Evolutionary conservation across 2,888 invertebrate genomes (phyloP), one percentile per base, ranked within the genome.

Genomic region (Trisateles emortualis): DNA sequence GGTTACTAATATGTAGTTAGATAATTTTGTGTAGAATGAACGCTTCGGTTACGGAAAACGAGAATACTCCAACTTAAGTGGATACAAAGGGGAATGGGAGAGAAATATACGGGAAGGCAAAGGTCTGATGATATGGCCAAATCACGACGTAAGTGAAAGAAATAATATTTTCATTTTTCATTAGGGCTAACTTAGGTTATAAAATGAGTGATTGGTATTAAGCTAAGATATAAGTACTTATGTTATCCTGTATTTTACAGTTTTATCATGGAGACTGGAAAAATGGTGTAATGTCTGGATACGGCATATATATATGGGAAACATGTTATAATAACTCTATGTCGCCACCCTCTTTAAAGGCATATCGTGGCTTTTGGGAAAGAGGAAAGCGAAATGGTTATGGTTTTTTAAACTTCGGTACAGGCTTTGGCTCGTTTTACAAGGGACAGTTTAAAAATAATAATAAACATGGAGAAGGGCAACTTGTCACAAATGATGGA

Each of bases 191-290:
- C n/a, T n/a, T n/a, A n/a, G n/a, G n/a, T n/a, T n/a, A n/a, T n/a
- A n/a, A n/a, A n/a, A n/a, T n/a, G n/a, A n/a, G n/a, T n/a, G n/a
- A n/a, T n/a, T n/a, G n/a, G n/a, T n/a, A n/a, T n/a, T n/a, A n/a
- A n/a, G n/a, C n/a, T n/a, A n/a, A n/a, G n/a, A n/a, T n/a, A n/a
- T n/a, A n/a, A n/a, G n/a, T n/a, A n/a, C n/a, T n/a, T n/a, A 24
- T 24, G 24, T 24, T 39, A 39, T 9, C 6, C 8, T 39, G 19
- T 42, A 44, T 36, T 49, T 52, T 83, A 32, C 65, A 94, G 94
- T 92, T 91, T 77, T 95, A 95, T 74, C 89, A 83, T 55, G 95
- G 95, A 0, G 89, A 93, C 59, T 95, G 95, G 95, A 81, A 84
- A 64, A 85, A 92, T 48, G 94, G 94, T 22, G 79, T 87, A 0